Evolutionary conservation across 2,888 invertebrate genomes (phyloP), one percentile per base, ranked within the genome.

Genomic region (Taenaris catops): DNA sequence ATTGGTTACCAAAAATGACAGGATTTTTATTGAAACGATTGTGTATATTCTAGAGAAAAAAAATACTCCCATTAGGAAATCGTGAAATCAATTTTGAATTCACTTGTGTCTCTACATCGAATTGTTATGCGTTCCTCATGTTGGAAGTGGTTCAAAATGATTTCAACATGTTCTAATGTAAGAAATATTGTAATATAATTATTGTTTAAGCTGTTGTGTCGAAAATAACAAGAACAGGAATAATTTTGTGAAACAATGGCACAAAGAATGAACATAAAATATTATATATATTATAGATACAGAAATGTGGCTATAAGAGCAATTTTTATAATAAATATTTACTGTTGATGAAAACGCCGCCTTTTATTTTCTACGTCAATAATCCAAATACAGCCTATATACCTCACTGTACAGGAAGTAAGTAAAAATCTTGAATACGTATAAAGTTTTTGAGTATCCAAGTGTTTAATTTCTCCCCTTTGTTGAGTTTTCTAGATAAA

Each of bases 311-410:
- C 83, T 86, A 86, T 86, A 84, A 83, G 80, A 84, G 83, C 84
- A 86, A 84, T 86, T 86, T 86, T 86, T 86, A 86, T 86, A 86
- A 86, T 86, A 86, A 86, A 86, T 86, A 86, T 86, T 86, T 86
- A 86, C 86, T 86, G 86, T 86, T 86, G 86, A 84, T 70, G 84
- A 86, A 72, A 33, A 45, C 55, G 50, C 37, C 14, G 76, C 43
- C 64, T 84, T n/a, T n/a, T n/a, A n/a, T n/a, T n/a, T n/a, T n/a
- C n/a, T n/a, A n/a, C n/a, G n/a, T n/a, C n/a, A n/a, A n/a, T n/a
- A n/a, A n/a, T n/a, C n/a, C n/a, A n/a, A n/a, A n/a, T n/a, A n/a
- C n/a, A n/a, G n/a, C n/a, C n/a, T n/a, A n/a, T n/a, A n/a, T n/a
- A n/a, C n/a, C n/a, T n/a, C n/a, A n/a, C n/a, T n/a, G n/a, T n/a